Evolutionary conservation across 2,113 vertebrate species (phyloP).

Genomic region (Cryptotis parvus): DNA sequence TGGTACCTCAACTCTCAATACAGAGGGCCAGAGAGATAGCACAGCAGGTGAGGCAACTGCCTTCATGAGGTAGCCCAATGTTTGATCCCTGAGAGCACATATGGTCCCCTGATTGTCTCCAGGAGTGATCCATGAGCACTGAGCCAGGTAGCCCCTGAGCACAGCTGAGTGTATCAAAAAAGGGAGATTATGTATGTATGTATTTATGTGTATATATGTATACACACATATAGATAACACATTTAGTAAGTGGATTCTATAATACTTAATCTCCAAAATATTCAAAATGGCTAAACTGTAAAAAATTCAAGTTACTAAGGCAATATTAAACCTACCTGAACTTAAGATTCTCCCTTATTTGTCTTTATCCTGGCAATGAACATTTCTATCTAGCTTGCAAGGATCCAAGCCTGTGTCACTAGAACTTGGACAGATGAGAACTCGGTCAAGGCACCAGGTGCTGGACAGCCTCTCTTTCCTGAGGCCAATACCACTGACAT

Average conservation of each 20-base stretch:
- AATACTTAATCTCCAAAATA: neutral
- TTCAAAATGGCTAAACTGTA: conserved; percentile 37
- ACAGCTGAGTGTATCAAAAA: too few species aligned
- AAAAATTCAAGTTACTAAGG: conserved; percentile 33
- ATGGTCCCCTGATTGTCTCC: too few species aligned
- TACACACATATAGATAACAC: neutral
- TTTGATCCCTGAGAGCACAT: too few species aligned
- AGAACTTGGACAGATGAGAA: neutral
- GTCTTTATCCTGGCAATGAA: conserved; percentile 14
- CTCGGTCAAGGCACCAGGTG: neutral
- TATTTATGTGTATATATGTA: too few species aligned
- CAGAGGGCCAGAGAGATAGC: too few species aligned
- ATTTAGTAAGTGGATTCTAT: neutral
- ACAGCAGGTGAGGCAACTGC: too few species aligned
- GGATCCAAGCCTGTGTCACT: neutral
- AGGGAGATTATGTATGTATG: too few species aligned
- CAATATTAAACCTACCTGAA: conserved; percentile 17
- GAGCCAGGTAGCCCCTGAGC: too few species aligned
- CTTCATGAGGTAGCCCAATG: too few species aligned
- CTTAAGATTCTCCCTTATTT: neutral
- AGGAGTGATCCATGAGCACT: too few species aligned
- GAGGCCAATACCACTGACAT: neutral
- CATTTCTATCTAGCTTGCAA: neutral
- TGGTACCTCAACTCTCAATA: too few species aligned
- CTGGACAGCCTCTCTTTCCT: neutral